These are phyloP conservation scores for Drosophila quasianomalipes DNA, from an alignment of 2,888 invertebrate species.

Conservation along the genomic window DNA sequence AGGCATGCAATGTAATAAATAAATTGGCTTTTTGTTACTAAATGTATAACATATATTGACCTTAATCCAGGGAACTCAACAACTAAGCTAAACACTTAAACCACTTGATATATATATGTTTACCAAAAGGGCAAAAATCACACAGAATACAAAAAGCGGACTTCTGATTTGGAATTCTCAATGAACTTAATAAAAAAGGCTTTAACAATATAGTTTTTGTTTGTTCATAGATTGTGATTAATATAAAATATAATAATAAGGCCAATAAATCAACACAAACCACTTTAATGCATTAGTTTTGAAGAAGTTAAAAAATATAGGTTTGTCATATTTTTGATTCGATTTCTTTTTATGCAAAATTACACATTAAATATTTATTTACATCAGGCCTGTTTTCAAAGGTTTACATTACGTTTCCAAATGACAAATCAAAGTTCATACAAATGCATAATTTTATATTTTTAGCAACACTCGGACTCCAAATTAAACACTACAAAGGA, in stretches of 20 bases:
- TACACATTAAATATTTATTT: background rate
- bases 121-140: background rate
- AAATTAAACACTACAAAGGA: constrained; percentile 7
- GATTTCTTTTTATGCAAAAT: background rate
- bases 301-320: background rate
- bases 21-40: background rate
- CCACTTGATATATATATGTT: background rate
- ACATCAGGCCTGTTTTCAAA: background rate
- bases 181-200: background rate
- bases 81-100: background rate
- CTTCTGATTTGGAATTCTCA: background rate
- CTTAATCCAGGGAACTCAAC: background rate
- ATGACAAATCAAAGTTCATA: constrained; percentile 10
- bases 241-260: background rate
- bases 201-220: background rate
- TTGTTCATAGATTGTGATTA: background rate
- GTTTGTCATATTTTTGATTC: background rate
- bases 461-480: background rate
- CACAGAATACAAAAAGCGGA: background rate
- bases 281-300: background rate
- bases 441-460: constrained; percentile 1
- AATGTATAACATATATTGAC: background rate
- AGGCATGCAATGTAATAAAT: background rate
- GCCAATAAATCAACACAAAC: background rate
- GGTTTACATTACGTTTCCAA: background rate